Percentiles rank a stretch among this genome's conserved stretches.
Conservation (phyloP, 35 echinoderm and acorn worm species). For the Apostichopus californicus region DNA sequence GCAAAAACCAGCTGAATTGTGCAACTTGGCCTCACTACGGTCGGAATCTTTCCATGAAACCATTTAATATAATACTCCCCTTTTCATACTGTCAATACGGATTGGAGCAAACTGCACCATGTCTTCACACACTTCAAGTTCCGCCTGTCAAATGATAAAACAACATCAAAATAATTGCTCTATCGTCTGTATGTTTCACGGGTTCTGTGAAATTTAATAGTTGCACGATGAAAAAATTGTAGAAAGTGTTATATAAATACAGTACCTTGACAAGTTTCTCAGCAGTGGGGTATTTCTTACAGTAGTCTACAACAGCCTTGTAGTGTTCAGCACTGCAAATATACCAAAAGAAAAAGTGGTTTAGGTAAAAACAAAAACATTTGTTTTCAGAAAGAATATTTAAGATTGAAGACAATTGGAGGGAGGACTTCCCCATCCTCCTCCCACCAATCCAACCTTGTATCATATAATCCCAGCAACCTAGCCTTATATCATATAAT, state of each 20-base stretch:
- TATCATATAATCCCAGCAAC: too few relatives aligned
- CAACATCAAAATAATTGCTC: not conserved
- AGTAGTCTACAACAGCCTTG: slow-evolving; percentile 72
- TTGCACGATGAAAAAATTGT: too few relatives aligned
- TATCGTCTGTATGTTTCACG: too few relatives aligned
- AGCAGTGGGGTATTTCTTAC: slow-evolving; percentile 63
- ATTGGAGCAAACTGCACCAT: slow-evolving; percentile 75
- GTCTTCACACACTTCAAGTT: slow-evolving; percentile 77
- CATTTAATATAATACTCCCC: slow-evolving; percentile 30
- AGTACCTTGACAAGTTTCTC: slow-evolving; percentile 59
- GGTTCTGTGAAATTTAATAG: too few relatives aligned
- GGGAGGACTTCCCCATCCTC: too few relatives aligned
- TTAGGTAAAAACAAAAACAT: not conserved
- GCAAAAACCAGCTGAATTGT: too few relatives aligned
- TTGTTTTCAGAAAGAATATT: too few relatives aligned
- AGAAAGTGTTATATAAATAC: not conserved
- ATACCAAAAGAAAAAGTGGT: not conserved
- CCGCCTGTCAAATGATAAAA: slow-evolving; percentile 41
- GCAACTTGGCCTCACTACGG: too few relatives aligned
- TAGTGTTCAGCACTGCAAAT: slow-evolving; percentile 63
- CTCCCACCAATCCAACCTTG: too few relatives aligned
- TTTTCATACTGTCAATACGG: slow-evolving; percentile 59
- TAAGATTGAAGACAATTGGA: too few relatives aligned
- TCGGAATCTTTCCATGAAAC: not conserved
- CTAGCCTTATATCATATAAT: too few relatives aligned